Evolutionary conservation across 2,888 invertebrate genomes (phyloP).

Genomic region (Epirrhoe tristata): DNA sequence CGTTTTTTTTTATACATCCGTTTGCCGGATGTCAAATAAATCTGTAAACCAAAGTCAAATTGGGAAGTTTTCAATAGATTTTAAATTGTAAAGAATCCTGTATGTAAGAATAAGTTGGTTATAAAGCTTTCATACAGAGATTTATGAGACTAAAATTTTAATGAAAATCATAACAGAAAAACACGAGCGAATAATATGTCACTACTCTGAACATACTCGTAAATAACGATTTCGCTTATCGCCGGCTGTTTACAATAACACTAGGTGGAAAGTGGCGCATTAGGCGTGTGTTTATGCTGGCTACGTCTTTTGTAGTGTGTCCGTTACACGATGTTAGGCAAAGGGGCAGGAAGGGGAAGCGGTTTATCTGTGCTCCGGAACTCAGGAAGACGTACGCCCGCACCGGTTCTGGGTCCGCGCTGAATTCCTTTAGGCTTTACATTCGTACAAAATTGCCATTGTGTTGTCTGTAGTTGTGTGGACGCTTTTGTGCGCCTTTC

Average conservation of each 20-base stretch:
- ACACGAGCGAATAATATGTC: constrained; percentile 7
- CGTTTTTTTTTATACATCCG: constrained; percentile 65
- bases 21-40: constrained; percentile 76
- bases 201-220: constrained; percentile 31
- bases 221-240: constrained; percentile 44
- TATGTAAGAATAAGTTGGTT: constrained; percentile 29
- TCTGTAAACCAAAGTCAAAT: constrained; percentile 74
- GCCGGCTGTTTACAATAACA: constrained; percentile 45
- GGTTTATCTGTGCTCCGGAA: constrained; percentile 83
- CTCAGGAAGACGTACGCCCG: constrained; percentile 78
- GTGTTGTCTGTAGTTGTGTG: constrained; percentile 48
- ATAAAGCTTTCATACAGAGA: not conserved
- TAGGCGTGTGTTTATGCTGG: constrained; percentile 66
- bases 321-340: constrained; percentile 79
- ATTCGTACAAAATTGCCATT: constrained; percentile 68
- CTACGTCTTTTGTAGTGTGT: constrained; percentile 75
- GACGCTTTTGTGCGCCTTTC: constrained; percentile 43
- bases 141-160: constrained; percentile 1
- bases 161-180: constrained; percentile 9
- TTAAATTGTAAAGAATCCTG: not conserved
- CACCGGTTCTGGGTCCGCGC: constrained; percentile 60
- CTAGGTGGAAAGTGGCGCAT: constrained; percentile 63
- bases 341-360: constrained; percentile 83
- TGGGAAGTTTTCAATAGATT: constrained; percentile 56
- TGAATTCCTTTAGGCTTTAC: constrained; percentile 77